These are phyloP conservation scores for Beaufortia kweichowensis DNA, from an alignment of 2,113 vertebrate species.

Conservation along the genomic window DNA sequence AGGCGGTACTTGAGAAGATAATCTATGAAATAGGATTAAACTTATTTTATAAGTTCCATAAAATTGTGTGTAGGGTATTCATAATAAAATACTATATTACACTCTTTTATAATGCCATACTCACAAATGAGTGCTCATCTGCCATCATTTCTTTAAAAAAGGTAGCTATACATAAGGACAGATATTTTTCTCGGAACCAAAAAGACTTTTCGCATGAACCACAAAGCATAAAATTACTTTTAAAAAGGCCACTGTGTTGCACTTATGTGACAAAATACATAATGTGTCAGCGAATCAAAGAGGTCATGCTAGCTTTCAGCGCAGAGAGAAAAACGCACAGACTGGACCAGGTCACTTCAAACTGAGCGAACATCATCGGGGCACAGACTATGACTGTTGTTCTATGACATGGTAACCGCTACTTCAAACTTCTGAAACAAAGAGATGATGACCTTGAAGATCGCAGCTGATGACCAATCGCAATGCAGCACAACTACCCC, in stretches of 20 bases:
- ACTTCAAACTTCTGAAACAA: background rate
- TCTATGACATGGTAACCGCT: constrained; percentile 19
- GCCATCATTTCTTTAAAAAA: background rate
- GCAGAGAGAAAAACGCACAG: background rate
- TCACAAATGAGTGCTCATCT: too few relatives aligned
- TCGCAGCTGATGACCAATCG: background rate
- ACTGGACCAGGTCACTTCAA: background rate
- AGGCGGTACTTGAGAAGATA: too few relatives aligned
- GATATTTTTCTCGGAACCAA: background rate
- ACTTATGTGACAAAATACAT: background rate
- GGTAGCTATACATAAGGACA: background rate
- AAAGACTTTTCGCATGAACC: background rate
- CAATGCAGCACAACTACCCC: background rate
- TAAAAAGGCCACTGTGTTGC: background rate
- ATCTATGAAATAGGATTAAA: too few relatives aligned
- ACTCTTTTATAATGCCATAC: too few relatives aligned
- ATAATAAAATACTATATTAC: too few relatives aligned
- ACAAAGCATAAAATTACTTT: background rate
- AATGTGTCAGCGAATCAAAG: background rate
- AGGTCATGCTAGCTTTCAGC: background rate
- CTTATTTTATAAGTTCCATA: too few relatives aligned
- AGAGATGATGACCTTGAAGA: constrained; percentile 26
- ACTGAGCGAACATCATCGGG: background rate
- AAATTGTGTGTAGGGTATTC: too few relatives aligned
- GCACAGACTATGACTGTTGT: background rate